These are phyloP conservation scores for Drosophila oshimai DNA, from an alignment of 1,140 invertebrate species.

Conservation along the genomic window DNA sequence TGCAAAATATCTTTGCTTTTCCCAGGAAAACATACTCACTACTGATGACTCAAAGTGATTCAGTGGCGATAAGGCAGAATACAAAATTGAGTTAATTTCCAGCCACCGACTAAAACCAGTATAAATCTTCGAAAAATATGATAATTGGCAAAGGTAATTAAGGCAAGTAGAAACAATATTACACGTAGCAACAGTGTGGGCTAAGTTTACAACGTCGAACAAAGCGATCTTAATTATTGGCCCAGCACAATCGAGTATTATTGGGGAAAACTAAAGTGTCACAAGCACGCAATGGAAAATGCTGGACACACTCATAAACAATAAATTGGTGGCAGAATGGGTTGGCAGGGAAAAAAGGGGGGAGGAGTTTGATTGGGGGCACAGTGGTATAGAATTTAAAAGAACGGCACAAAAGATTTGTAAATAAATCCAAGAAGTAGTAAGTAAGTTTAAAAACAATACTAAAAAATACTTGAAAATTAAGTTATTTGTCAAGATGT, in stretches of 20 bases:
- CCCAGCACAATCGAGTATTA: conserved; percentile 7
- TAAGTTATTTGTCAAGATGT: too few species aligned
- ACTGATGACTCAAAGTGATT: conserved; percentile 22
- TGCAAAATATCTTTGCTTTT: conserved; percentile 35
- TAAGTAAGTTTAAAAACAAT: too few species aligned
- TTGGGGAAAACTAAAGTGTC: conserved; percentile 38
- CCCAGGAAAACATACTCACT: conserved; percentile 16
- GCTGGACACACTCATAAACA: conserved; percentile 39
- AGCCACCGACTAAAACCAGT: conserved; percentile 50
- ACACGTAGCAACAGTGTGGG: conserved; percentile 18
- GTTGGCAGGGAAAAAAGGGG: not conserved
- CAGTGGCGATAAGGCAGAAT: not conserved
- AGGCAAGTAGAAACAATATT: conserved; percentile 13
- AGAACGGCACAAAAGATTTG: not conserved
- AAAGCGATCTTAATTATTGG: conserved; percentile 27
- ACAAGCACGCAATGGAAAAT: conserved; percentile 37
- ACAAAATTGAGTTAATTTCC: conserved; percentile 13
- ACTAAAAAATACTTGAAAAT: too few species aligned
- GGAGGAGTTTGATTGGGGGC: not conserved
- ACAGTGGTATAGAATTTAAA: not conserved
- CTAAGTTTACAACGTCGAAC: conserved; percentile 8
- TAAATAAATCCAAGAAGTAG: too few species aligned
- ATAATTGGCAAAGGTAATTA: conserved; percentile 30
- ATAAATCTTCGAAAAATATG: conserved; percentile 24
- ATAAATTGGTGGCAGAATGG: conserved; percentile 15